These are phyloP conservation scores for Pristionchus exspectatus DNA, from an alignment of 2,888 invertebrate species.

Conservation along the genomic window DNA sequence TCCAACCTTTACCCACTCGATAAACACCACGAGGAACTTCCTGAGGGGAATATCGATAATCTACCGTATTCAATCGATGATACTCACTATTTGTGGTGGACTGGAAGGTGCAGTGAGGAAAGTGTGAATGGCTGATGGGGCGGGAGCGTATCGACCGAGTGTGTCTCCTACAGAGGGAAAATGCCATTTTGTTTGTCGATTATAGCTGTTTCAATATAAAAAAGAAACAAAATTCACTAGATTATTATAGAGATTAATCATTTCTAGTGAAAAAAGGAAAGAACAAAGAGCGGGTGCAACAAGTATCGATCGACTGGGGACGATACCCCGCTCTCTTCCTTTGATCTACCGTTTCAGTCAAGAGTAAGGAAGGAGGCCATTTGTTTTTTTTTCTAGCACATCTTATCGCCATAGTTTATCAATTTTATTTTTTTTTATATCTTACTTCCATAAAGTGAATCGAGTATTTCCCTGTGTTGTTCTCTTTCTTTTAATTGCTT, in stretches of 20 bases:
- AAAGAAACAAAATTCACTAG: too few species aligned
- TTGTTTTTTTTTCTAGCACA: too few species aligned
- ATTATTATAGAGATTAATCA: too few species aligned
- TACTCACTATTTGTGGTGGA: constrained; percentile 26
- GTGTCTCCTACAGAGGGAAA: constrained; percentile 4
- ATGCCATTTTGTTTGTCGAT: too few species aligned
- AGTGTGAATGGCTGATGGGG: constrained; percentile 42
- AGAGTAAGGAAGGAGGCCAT: not conserved
- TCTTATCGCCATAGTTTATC: not conserved
- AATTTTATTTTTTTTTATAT: too few species aligned
- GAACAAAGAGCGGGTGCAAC: too few species aligned
- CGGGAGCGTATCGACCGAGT: constrained; percentile 48
- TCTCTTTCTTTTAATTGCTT: constrained; percentile 48
- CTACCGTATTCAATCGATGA: not conserved
- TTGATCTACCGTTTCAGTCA: not conserved
- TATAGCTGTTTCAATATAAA: too few species aligned
- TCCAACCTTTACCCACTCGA: constrained; percentile 48
- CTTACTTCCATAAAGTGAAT: constrained; percentile 49
- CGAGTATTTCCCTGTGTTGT: constrained; percentile 44
- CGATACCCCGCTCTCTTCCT: not conserved
- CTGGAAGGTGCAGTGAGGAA: constrained; percentile 16
- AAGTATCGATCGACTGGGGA: too few species aligned
- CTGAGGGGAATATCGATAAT: constrained; percentile 11
- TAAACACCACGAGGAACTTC: constrained; percentile 52
- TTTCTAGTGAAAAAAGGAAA: too few species aligned